Base-by-base conservation (phyloP, 2,888 invertebrate genomes). In the Lepetodrilus schrolli region DNA sequence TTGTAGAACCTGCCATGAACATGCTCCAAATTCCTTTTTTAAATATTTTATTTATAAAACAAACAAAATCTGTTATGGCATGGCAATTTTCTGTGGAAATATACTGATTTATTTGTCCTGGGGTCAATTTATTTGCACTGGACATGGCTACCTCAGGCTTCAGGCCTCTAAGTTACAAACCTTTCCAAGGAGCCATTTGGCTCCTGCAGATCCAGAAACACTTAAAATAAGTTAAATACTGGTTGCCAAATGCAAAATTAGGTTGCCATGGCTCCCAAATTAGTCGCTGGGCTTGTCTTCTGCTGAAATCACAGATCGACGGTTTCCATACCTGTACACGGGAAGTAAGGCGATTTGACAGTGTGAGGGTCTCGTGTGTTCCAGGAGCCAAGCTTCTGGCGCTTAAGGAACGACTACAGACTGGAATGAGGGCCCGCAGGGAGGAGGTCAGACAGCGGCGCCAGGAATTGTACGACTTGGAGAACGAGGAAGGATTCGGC, bases 341-440 rank as follows among this genome's bases (percentile, higher is more conserved):
- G 10, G 10, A 38, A 38, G 38, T 7, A 8, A 8, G 7, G 38
- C 8, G 38, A 8, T 8, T 10, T 8, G 7, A 38, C 8, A 38
- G 38, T 38, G 38, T 38, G 7, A 38, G 10, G 7, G 38, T 38
- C n/a, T n/a, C n/a, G n/a, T n/a, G n/a, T n/a, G n/a, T 50, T 50
- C 94, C 95, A 49, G 95, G 96, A 0, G 93, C 93, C 1, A 94
- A 94, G 82, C 92, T 94, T 79, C 89, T 92, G n/a, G 93, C 93
- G 82, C 91, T 96, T 70, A 94, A 94, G 86, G 93, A 93, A 76
- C 93, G 94, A 77, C 91, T 96, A 1, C 93, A 94, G 84, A 92
- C 93, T 13, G 92, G 94, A 90, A 96, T 96, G 85, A 93, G 93
- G 1, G 92, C 93, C 78, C 94, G 94, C 83, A 92, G 95, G 68